phyloP scores from a whole-genome alignment of 2,797 vertebrate genomes.

The Myotis daubentonii region DNA sequence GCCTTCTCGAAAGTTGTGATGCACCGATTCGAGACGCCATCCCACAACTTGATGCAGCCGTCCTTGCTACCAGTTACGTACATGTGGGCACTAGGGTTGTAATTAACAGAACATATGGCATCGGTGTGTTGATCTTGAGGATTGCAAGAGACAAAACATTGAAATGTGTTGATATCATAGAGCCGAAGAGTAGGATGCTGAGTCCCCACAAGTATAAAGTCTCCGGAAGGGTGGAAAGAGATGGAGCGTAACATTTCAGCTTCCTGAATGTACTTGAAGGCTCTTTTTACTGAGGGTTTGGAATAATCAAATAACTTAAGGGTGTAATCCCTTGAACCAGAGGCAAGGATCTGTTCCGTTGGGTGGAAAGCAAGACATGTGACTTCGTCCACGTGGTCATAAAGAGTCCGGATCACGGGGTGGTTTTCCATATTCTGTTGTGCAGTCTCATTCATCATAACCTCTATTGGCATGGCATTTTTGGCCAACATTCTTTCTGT shows the following conservation, averaged over 20 bases:
- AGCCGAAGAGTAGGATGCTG: slow-evolving; percentile 97
- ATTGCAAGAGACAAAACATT: slow-evolving; percentile 98
- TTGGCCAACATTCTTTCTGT: slow-evolving; percentile 99
- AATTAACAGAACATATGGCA: slow-evolving; percentile 95
- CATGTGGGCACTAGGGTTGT: slow-evolving; percentile 95
- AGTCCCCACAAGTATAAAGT: slow-evolving; percentile 97
- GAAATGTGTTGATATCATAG: slow-evolving; percentile 99
- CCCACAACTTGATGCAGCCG: slow-evolving; percentile 98
- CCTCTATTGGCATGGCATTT: slow-evolving; percentile 98
- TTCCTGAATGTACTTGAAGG: slow-evolving; percentile 99
- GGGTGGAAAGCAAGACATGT: slow-evolving; percentile 98
- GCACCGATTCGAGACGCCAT: slow-evolving; percentile 97
- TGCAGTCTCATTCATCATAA: slow-evolving; percentile 99
- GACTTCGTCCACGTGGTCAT: slow-evolving; percentile 98
- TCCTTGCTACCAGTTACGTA: slow-evolving; percentile 98
- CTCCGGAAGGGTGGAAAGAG: slow-evolving; percentile 98
- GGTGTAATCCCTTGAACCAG: slow-evolving; percentile 97
- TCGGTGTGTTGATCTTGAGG: slow-evolving; percentile 98
- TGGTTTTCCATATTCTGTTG: slow-evolving; percentile 99
- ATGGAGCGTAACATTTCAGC: slow-evolving; percentile 98
- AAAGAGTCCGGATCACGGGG: slow-evolving; percentile 97
- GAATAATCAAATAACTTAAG: slow-evolving; percentile 99
- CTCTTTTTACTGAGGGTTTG: slow-evolving; percentile 98
- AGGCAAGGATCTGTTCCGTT: slow-evolving; percentile 97
- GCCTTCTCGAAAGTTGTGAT: slow-evolving; percentile 97